These are phyloP conservation scores for Formicarius rufipectus DNA, from an alignment of 2,113 vertebrate species.

Conservation along the genomic window DNA sequence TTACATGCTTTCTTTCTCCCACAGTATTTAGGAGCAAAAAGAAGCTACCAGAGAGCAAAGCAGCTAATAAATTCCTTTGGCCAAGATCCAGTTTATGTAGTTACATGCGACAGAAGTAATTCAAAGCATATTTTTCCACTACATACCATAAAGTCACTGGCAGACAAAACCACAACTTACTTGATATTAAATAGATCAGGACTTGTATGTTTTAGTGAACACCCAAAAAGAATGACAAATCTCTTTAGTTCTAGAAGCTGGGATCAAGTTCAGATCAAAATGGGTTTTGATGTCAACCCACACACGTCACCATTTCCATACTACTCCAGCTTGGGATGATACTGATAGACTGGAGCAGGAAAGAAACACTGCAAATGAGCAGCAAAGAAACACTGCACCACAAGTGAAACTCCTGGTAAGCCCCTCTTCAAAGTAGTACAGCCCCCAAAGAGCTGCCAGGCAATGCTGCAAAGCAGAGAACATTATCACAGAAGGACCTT, in stretches of 20 bases:
- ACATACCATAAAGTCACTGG: not conserved
- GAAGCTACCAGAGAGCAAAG: not conserved
- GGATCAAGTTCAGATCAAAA: constrained; percentile 27
- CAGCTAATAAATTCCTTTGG: not conserved
- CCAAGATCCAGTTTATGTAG: not conserved
- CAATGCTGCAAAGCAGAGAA: constrained; percentile 56
- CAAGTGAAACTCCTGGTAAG: not conserved
- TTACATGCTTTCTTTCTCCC: not conserved
- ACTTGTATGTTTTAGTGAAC: not conserved
- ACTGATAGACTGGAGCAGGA: not conserved
- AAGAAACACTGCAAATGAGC: constrained; percentile 25
- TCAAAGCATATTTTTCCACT: constrained; percentile 12
- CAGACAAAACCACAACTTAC: not conserved
- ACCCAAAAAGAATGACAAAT: not conserved
- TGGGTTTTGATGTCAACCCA: not conserved
- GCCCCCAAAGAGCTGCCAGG: not conserved
- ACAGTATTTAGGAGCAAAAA: not conserved
- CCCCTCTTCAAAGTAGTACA: not conserved
- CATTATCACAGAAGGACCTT: constrained; percentile 15
- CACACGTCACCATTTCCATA: not conserved
- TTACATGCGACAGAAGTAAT: not conserved
- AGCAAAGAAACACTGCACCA: constrained; percentile 15
- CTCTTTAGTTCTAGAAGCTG: not conserved
- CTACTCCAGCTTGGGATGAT: not conserved
- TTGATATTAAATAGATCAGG: not conserved